These are phyloP conservation scores for Platysternon megacephalum DNA, from an alignment of 2,113 vertebrate species.

Conservation along the genomic window DNA sequence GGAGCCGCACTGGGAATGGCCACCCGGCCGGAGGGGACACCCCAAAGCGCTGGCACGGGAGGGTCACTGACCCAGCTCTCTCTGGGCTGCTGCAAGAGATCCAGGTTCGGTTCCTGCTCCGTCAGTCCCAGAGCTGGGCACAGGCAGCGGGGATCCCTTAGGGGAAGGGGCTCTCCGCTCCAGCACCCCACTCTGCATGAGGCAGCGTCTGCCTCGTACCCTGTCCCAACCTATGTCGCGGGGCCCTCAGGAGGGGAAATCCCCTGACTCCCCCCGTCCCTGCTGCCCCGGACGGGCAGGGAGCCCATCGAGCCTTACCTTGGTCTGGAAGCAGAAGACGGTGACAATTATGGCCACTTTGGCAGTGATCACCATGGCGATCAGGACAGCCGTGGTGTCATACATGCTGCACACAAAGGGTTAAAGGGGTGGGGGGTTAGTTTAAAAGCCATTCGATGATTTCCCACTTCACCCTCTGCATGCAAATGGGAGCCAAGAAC, in stretches of 20 bases:
- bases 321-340: slow-evolving; percentile 97
- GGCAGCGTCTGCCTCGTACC: too few species aligned
- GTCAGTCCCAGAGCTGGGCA: not conserved
- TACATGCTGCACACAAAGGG: slow-evolving; percentile 78
- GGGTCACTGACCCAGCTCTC: not conserved
- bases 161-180: not conserved
- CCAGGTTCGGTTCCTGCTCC: not conserved
- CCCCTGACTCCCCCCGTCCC: not conserved
- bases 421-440: not conserved
- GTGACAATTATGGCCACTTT: slow-evolving; percentile 90
- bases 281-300: not conserved
- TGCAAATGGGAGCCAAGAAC: not conserved
- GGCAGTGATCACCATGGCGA: slow-evolving; percentile 90
- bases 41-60: too few species aligned
- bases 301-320: slow-evolving; percentile 79
- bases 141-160: not conserved
- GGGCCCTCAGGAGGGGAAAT: not conserved
- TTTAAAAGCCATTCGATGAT: not conserved
- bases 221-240: not conserved
- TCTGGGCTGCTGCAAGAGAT: accelerated
- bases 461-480: not conserved
- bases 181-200: accelerated
- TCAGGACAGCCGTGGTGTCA: slow-evolving; percentile 86
- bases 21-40: too few species aligned
- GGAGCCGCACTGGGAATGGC: too few species aligned